Evolutionary conservation across 2,888 invertebrate genomes (phyloP), one percentile per base, ranked within the genome.

Genomic region (Mythimna lalbum): DNA sequence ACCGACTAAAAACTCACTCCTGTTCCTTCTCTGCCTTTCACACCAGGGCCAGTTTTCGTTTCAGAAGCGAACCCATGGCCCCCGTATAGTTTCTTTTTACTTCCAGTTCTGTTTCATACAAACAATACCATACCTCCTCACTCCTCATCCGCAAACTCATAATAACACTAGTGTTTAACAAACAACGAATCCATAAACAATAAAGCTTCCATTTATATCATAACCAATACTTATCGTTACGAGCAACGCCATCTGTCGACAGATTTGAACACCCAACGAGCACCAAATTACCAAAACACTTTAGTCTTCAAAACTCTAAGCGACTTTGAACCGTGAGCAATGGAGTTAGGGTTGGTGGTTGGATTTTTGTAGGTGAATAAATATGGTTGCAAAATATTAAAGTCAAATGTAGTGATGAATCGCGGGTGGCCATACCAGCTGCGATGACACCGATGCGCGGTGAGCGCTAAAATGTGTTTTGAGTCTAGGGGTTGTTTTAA

Each of bases 361-460:
- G 4, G 21, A 23, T 61, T 56, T 62, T 12, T 0, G 23, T 4
- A 17, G 33, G 23, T 70, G 71, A 52, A 68, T 39, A 65, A 76
- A 76, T 64, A 76, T 82, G 80, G 6, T 77, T 33, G 78, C 73
- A 78, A 86, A 83, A 74, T 87, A 88, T 86, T 88, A 86, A 90
- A 93, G 92, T 94, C 92, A 92, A 91, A 84, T 84, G 88, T 86
- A 84, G 86, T 89, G 86, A 87, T 87, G 89, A 90, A 76, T 90
- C 91, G 90, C 92, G 95, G 95, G 95, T 95, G 95, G 95, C 90
- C 94, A 91, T 91, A 90, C 90, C 89, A 91, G 90, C 89, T 90
- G 92, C 85, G 88, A 91, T 91, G 91, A 91, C 88, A 90, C 87
- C 76, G 21, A 67, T 52, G 68, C 36, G 36, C 82, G 70, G 55